Base-by-base conservation (phyloP, 2,888 invertebrate genomes). In the Pseudoips prasinana region DNA sequence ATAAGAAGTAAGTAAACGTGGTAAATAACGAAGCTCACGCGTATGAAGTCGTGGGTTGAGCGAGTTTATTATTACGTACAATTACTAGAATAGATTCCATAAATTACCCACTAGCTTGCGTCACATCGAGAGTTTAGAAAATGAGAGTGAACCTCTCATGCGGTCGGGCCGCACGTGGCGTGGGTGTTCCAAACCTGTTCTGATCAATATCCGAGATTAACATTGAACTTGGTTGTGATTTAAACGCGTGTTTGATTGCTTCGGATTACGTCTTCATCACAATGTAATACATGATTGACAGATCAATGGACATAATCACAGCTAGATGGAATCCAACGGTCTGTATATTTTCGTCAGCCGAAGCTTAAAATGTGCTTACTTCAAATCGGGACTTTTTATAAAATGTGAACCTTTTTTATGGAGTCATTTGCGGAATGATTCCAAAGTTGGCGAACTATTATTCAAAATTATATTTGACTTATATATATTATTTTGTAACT, bases 181-280 rank as follows among this genome's bases (percentile, higher is more conserved):
- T 54, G 55, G 61, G 64, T 51, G 56, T 51, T 52, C 46, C 49
- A 39, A 50, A 58, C 47, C 46, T 40, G 46, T 51, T 50, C 37
- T 29, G 32, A 43, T 35, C 31, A 24, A 37, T 34, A 46, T 45
- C 27, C 29, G 23, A 34, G 26, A 33, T 28, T 40, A 37, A 32
- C 27, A 49, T 42, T 55, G 46, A 55, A 47, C 53, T 53, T 47
- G 45, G 44, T 33, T 30, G 27, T 25, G 27, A 31, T 42, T 36
- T 29, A 32, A 50, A 48, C 40, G 22, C 14, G 24, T 39, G 33
- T 54, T 46, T 54, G 46, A 50, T 58, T 46, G 39, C 36, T 37
- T 31, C 29, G 39, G 33, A 29, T 33, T 38, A 50, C 40, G 19
- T 35, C 29, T 28, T 25, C 24, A 24, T 34, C 7, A 42, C 35